Evolutionary conservation across 2,888 invertebrate species (phyloP).

Genomic region (Parnassius glacialis): DNA sequence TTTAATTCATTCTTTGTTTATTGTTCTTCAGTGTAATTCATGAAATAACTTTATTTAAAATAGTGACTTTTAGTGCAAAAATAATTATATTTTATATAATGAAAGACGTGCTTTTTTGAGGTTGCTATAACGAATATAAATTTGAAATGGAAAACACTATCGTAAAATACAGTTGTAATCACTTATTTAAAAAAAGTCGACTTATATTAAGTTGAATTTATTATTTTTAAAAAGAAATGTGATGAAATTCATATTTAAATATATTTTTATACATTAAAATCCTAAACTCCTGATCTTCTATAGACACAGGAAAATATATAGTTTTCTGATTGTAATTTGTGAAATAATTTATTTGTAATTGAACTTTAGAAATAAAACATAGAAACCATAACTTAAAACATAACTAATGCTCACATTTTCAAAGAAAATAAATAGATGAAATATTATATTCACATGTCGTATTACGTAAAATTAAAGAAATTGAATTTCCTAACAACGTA

Average conservation of each 20-base stretch:
- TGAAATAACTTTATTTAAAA: slow-evolving; percentile 72
- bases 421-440: too few relatives aligned
- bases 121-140: slow-evolving; percentile 24
- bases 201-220: slow-evolving; percentile 10
- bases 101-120: slow-evolving; percentile 62
- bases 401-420: too few relatives aligned
- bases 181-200: slow-evolving; percentile 2
- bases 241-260: slow-evolving; percentile 2
- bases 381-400: too few relatives aligned
- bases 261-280: not conserved
- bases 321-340: too few relatives aligned
- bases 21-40: slow-evolving; percentile 70
- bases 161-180: slow-evolving; percentile 13
- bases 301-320: too few relatives aligned
- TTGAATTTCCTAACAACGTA: slow-evolving; percentile 7
- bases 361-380: too few relatives aligned
- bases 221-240: slow-evolving; percentile 20
- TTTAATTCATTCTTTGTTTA: slow-evolving; percentile 60
- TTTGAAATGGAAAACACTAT: slow-evolving; percentile 17
- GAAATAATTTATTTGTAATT: too few relatives aligned
- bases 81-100: slow-evolving; percentile 65
- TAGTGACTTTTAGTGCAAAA: slow-evolving; percentile 77
- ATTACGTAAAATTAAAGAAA: not conserved
- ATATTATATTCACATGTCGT: too few relatives aligned
- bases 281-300: not conserved